phyloP scores from a whole-genome alignment of 2,113 vertebrate species.

The Calonectris borealis region DNA sequence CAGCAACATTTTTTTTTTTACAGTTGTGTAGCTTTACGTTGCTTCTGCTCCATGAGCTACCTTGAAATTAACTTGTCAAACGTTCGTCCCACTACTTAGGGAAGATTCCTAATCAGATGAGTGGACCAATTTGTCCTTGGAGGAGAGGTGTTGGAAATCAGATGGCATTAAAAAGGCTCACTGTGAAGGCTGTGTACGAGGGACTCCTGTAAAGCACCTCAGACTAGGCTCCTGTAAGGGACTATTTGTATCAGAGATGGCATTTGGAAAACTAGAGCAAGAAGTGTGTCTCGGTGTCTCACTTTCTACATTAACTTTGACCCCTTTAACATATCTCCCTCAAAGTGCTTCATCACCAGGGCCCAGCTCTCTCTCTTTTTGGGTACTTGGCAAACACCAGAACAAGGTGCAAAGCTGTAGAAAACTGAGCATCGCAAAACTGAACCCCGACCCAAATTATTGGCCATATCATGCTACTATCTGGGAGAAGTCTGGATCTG shows the following conservation, averaged over 20 bases:
- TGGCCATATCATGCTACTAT: background rate
- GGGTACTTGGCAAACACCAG: background rate
- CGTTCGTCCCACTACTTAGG: background rate
- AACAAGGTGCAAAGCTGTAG: background rate
- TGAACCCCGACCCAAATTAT: background rate
- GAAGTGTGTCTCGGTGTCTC: background rate
- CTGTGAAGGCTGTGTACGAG: background rate
- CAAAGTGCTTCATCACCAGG: background rate
- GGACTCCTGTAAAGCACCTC: background rate
- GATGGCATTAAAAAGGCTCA: background rate
- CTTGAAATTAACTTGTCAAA: slow-evolving; percentile 59
- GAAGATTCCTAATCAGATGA: slow-evolving; percentile 14
- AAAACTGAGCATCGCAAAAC: background rate
- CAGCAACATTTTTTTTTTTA: background rate
- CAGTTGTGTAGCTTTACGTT: background rate
- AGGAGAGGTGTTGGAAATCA: background rate
- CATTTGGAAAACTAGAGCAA: background rate
- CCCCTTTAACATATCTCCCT: background rate
- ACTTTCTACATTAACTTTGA: background rate
- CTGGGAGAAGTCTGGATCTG: background rate
- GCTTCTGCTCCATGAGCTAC: slow-evolving; percentile 26
- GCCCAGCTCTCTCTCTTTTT: background rate
- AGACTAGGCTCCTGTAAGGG: background rate
- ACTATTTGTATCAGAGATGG: background rate
- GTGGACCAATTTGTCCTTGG: slow-evolving; percentile 9